Conservation (phyloP, 1,140 invertebrate species). For the Prorops nasuta region DNA sequence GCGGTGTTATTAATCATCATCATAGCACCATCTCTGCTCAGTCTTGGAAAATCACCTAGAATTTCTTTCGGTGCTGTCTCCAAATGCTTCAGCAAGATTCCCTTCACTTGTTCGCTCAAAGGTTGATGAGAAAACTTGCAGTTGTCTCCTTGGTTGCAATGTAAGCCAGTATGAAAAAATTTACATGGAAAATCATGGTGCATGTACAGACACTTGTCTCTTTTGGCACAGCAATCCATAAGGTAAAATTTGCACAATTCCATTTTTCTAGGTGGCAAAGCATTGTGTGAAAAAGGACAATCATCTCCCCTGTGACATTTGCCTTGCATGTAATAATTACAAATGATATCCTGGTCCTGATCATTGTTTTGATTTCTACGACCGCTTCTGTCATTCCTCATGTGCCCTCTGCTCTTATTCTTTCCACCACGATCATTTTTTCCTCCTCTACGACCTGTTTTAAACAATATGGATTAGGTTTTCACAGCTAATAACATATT, state of each 20-base stretch:
- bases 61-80: slow-evolving; percentile 89
- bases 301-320: slow-evolving; percentile 80
- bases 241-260: slow-evolving; percentile 97
- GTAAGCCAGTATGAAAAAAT: slow-evolving; percentile 90
- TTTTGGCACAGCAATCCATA: slow-evolving; percentile 92
- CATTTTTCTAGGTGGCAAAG: slow-evolving; percentile 79
- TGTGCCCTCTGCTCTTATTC: slow-evolving; percentile 46
- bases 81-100: slow-evolving; percentile 70
- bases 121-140: slow-evolving; percentile 95
- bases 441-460: slow-evolving; percentile 36
- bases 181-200: slow-evolving; percentile 98
- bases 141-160: slow-evolving; percentile 75
- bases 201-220: slow-evolving; percentile 94
- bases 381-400: slow-evolving; percentile 42
- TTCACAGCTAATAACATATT: slow-evolving; percentile 5
- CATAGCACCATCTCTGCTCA: slow-evolving; percentile 73
- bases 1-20: slow-evolving; percentile 71
- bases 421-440: slow-evolving; percentile 51
- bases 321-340: slow-evolving; percentile 83
- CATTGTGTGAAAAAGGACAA: slow-evolving; percentile 85
- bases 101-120: slow-evolving; percentile 61
- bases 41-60: slow-evolving; percentile 79
- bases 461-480: not conserved
- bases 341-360: slow-evolving; percentile 66
- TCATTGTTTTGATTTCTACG: slow-evolving; percentile 47